Percentiles rank a stretch among this genome's conserved stretches.
Evolutionary conservation across 2,888 invertebrate genomes (phyloP).

Genomic region (Eumacrocentrus americanus): DNA sequence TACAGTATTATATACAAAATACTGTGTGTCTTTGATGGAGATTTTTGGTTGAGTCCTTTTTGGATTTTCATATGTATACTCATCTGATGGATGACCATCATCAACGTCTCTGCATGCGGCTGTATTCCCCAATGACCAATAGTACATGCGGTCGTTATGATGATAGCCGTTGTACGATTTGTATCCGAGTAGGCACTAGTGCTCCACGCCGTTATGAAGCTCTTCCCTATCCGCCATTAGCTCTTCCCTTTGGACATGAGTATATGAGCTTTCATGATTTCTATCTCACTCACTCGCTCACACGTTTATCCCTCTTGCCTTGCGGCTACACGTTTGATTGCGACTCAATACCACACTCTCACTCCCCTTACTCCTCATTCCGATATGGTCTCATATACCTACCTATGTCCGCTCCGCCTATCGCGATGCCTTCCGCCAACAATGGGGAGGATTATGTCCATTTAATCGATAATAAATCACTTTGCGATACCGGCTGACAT

Average conservation of each 20-base stretch:
- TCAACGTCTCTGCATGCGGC: no score
- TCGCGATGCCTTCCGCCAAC: constrained; percentile 45
- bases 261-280: background rate
- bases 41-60: no score
- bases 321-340: constrained; percentile 47
- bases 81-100: no score
- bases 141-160: constrained; percentile 42
- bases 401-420: constrained; percentile 28
- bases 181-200: constrained; percentile 34
- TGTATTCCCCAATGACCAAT: constrained; percentile 39
- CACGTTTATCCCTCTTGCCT: constrained; percentile 22
- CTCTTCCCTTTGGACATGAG: constrained; percentile 12
- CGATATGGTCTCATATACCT: constrained; percentile 48
- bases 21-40: no score
- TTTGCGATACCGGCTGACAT: constrained; percentile 38
- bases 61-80: no score
- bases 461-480: constrained; percentile 56
- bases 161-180: constrained; percentile 41
- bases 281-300: constrained; percentile 15
- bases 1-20: no score
- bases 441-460: constrained; percentile 52
- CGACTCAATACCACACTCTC: constrained; percentile 50
- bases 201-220: no score
- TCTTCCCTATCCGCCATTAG: no score
- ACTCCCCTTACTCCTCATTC: constrained; percentile 42